These are phyloP conservation scores for Galemys pyrenaicus DNA, from an alignment of 2,113 vertebrate genomes.

Conservation along the genomic window DNA sequence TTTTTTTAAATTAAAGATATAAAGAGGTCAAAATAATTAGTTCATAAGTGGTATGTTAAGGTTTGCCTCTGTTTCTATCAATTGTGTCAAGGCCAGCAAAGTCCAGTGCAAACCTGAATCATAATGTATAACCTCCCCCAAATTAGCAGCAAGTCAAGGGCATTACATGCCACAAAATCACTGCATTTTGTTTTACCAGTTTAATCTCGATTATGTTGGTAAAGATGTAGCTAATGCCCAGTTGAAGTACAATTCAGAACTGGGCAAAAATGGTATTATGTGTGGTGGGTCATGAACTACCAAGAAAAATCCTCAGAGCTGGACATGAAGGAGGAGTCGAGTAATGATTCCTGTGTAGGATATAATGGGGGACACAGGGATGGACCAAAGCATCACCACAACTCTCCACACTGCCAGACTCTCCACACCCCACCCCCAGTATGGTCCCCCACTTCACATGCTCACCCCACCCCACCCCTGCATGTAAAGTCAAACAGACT, in stretches of 20 bases:
- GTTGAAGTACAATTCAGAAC: neutral
- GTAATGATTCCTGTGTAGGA: neutral
- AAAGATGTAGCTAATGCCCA: neutral
- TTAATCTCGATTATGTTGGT: neutral
- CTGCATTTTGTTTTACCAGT: neutral
- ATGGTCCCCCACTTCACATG: neutral
- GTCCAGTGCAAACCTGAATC: neutral
- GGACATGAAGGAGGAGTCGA: rapidly evolving
- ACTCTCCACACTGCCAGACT: neutral
- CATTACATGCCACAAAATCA: neutral
- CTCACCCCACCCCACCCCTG: no score
- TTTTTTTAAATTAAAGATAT: no score
- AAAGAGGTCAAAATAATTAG: neutral
- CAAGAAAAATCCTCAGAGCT: neutral
- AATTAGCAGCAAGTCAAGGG: neutral
- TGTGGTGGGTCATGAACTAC: neutral
- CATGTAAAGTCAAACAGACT: neutral
- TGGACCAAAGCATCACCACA: rapidly evolving
- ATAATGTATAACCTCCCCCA: neutral
- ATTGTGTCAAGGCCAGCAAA: neutral
- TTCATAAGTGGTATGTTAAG: neutral
- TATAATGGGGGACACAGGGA: neutral
- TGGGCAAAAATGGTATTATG: neutral
- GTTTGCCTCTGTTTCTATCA: neutral
- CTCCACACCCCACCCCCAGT: neutral